Evolutionary conservation across 2,797 vertebrate genomes (phyloP).

Genomic region (Thunnus albacares): DNA sequence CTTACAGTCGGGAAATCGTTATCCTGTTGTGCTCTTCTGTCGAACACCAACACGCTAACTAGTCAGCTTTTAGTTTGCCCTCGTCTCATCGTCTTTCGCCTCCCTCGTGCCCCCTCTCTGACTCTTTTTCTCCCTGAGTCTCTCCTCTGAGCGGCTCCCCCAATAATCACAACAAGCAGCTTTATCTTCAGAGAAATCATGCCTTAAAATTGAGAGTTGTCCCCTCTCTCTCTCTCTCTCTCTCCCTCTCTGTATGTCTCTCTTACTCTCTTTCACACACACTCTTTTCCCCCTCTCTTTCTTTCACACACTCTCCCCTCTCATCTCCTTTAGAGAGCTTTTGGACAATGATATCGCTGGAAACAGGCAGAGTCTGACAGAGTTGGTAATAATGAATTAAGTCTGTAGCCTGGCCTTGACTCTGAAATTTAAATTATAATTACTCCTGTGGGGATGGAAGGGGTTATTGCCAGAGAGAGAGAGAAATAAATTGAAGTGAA

Average conservation of each 20-base stretch:
- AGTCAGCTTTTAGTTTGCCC: conserved; percentile 44
- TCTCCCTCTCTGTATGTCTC: conserved; percentile 45
- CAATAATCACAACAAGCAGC: conserved; percentile 89
- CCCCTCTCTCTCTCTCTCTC: conserved; percentile 49
- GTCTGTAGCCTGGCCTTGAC: conserved; percentile 86
- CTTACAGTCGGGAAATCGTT: conserved; percentile 1
- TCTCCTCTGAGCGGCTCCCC: conserved; percentile 51
- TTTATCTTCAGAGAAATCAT: conserved; percentile 88
- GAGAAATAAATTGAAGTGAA: conserved; percentile 89
- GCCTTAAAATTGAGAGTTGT: conserved; percentile 82
- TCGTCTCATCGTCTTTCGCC: conserved; percentile 30
- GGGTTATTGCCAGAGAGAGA: conserved; percentile 85
- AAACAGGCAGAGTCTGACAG: conserved; percentile 85
- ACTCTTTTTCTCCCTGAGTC: conserved; percentile 76
- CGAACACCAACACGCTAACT: conserved; percentile 66
- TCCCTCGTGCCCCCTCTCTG: conserved; percentile 59
- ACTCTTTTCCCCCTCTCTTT: conserved; percentile 53
- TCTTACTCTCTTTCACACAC: conserved; percentile 32
- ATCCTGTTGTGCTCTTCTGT: conserved; percentile 78
- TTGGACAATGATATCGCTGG: conserved; percentile 86
- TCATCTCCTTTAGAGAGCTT: conserved; percentile 85
- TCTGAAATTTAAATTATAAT: conserved; percentile 92
- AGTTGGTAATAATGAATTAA: conserved; percentile 88
- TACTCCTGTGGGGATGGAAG: conserved; percentile 87
- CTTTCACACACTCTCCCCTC: conserved; percentile 75